Conservation (phyloP, 2,113 vertebrate species). For the Psophia crepitans region DNA sequence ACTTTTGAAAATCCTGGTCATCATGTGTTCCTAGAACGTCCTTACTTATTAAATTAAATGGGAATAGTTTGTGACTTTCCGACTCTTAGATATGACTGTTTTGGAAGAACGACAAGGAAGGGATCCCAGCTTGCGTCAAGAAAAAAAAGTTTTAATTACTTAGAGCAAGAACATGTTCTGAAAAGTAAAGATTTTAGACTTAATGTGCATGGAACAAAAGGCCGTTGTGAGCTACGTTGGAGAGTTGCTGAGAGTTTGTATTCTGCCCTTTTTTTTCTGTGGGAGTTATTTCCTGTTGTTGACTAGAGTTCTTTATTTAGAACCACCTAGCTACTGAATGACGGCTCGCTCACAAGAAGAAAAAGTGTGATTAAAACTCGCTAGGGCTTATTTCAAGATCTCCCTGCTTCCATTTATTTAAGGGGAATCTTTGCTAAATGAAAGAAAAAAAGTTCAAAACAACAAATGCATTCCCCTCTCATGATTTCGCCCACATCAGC, state of each 20-base stretch:
- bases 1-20: neutral
- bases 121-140: neutral
- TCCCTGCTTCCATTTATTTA: slow-evolving; percentile 49
- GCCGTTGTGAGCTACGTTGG: slow-evolving; percentile 85
- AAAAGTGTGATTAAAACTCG: slow-evolving; percentile 74
- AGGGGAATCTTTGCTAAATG: slow-evolving; percentile 16
- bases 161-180: slow-evolving; percentile 50
- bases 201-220: slow-evolving; percentile 78
- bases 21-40: neutral
- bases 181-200: slow-evolving; percentile 71
- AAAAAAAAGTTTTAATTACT: slow-evolving; percentile 50
- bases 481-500: neutral
- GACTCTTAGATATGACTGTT: neutral
- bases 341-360: slow-evolving; percentile 67
- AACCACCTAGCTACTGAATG: slow-evolving; percentile 90
- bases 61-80: neutral
- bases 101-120: neutral
- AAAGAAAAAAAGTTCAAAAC: neutral
- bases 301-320: slow-evolving; percentile 99
- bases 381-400: slow-evolving; percentile 66
- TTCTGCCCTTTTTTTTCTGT: slow-evolving; percentile 90
- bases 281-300: slow-evolving; percentile 99
- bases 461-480: neutral
- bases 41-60: neutral
- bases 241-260: slow-evolving; percentile 88